Conservation (phyloP, 2,113 vertebrate species). For the Gulo gulo region DNA sequence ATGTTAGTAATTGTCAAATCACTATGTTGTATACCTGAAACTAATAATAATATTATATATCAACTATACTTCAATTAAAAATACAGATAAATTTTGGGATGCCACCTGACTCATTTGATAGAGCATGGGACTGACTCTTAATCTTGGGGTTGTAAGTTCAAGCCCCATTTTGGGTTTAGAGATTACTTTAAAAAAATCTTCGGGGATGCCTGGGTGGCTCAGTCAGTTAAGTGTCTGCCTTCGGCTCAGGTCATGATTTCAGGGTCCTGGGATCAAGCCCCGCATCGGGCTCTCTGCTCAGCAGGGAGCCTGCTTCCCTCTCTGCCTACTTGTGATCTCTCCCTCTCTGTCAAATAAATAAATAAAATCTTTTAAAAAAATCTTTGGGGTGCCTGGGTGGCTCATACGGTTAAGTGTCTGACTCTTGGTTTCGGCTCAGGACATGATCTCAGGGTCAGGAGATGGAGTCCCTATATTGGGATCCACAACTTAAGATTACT, state of each 20-base stretch:
- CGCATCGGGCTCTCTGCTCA: too few relatives aligned
- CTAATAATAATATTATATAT: neutral
- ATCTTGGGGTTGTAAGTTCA: neutral
- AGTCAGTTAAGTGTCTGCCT: neutral
- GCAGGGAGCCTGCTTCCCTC: too few relatives aligned
- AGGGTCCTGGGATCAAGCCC: neutral
- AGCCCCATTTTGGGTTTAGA: neutral
- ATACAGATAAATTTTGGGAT: neutral
- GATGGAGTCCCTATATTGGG: too few relatives aligned
- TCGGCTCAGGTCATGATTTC: neutral
- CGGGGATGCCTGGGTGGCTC: neutral
- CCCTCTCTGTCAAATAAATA: too few relatives aligned
- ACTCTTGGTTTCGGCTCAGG: too few relatives aligned
- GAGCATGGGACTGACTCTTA: neutral
- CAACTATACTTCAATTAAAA: neutral
- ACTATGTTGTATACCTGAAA: neutral
- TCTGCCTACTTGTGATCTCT: too few relatives aligned
- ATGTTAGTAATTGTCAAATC: neutral
- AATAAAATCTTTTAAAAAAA: neutral
- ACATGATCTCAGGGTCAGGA: too few relatives aligned
- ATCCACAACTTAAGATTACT: too few relatives aligned
- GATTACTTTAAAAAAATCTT: neutral
- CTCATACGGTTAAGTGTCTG: too few relatives aligned
- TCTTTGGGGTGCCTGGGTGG: too few relatives aligned
- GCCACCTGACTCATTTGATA: neutral